These are phyloP conservation scores for Drosophila busckii DNA, from an alignment of 1,140 invertebrate species.

Conservation along the genomic window DNA sequence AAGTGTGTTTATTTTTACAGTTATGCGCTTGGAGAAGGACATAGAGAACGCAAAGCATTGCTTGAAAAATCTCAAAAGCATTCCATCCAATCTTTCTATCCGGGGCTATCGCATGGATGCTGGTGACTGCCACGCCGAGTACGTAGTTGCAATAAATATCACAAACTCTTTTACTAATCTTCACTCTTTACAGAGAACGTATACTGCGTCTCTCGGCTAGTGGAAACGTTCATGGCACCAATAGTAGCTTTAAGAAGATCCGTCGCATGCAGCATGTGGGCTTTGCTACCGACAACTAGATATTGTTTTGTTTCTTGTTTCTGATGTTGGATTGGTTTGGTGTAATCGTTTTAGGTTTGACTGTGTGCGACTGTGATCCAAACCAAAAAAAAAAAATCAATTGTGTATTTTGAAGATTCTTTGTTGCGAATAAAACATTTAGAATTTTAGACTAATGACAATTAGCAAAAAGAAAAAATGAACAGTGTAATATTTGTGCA, in stretches of 20 bases:
- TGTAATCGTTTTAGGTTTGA: neutral
- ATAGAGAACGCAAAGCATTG: conserved; percentile 47
- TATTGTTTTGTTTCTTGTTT: conserved; percentile 2
- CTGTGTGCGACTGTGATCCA: neutral
- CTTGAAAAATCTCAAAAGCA: conserved; percentile 37
- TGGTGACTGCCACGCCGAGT: conserved; percentile 21
- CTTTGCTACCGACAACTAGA: conserved; percentile 1
- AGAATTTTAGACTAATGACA: too few species aligned
- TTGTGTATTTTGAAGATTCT: conserved; percentile 18
- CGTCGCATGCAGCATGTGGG: too few species aligned
- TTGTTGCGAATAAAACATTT: too few species aligned
- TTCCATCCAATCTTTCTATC: conserved; percentile 36
- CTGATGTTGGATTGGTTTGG: conserved; percentile 6
- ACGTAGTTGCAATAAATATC: neutral
- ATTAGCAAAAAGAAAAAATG: too few species aligned
- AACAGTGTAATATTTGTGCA: too few species aligned
- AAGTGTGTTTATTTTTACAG: conserved; percentile 2
- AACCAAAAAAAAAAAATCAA: conserved; percentile 6
- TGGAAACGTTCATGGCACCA: conserved; percentile 1
- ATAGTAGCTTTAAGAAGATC: too few species aligned
- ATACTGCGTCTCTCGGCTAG: conserved; percentile 1
- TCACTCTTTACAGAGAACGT: neutral
- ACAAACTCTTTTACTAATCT: neutral
- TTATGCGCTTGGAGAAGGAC: conserved; percentile 46
- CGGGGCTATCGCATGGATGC: conserved; percentile 20